Percentiles rank a stretch among this genome's conserved stretches.
Evolutionary conservation across 2,113 vertebrate genomes (phyloP).

Genomic region (Euleptes europaea): DNA sequence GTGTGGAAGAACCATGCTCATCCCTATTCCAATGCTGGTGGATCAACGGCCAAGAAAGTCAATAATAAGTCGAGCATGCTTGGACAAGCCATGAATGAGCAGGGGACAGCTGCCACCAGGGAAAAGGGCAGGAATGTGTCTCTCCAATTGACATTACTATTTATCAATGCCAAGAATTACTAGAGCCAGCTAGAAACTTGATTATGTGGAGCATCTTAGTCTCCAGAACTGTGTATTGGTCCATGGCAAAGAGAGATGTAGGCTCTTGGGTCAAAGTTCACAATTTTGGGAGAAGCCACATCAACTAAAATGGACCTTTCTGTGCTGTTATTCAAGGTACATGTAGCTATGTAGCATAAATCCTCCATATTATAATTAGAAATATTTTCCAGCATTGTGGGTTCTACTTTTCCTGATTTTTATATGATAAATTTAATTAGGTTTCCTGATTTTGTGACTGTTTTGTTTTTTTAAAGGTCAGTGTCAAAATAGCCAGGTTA

Average conservation of each 20-base stretch:
- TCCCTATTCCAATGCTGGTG: too few relatives aligned
- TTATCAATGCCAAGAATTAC: neutral
- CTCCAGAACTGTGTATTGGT: neutral
- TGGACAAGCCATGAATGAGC: too few relatives aligned
- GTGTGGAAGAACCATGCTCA: too few relatives aligned
- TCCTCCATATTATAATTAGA: neutral
- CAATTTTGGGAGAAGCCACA: neutral
- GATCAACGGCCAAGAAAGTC: too few relatives aligned
- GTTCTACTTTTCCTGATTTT: neutral
- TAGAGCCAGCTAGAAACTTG: neutral
- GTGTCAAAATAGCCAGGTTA: slow-evolving; percentile 10
- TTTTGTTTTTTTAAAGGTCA: neutral
- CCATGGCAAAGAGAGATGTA: neutral
- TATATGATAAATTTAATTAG: neutral
- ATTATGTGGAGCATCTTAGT: neutral
- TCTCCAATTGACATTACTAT: too few relatives aligned
- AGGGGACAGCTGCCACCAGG: too few relatives aligned
- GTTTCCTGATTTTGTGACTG: neutral
- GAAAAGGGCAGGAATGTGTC: too few relatives aligned
- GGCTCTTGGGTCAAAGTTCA: neutral
- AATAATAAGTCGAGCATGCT: too few relatives aligned
- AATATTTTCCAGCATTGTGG: neutral
- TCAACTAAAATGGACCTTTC: neutral
- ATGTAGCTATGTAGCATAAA: neutral
- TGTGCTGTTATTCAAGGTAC: neutral